These are phyloP conservation scores for Tineola bisselliella DNA, from an alignment of 2,888 invertebrate genomes.

Conservation along the genomic window DNA sequence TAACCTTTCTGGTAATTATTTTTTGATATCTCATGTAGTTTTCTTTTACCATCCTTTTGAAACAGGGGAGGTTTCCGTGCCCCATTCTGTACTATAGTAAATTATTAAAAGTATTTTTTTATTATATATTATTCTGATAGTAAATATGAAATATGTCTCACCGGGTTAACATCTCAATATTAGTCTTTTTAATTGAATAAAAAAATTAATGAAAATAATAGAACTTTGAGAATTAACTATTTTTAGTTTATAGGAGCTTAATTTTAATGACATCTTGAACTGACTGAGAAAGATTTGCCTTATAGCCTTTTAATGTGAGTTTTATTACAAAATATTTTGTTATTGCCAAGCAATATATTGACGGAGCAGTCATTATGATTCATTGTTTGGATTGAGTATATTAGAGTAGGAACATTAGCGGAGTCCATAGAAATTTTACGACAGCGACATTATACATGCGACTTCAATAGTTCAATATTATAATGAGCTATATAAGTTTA, in stretches of 20 bases:
- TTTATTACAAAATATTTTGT: constrained; percentile 10
- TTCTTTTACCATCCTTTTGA: too few relatives aligned
- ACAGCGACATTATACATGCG: background rate
- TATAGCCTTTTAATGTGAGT: background rate
- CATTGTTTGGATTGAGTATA: background rate
- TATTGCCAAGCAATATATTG: constrained; percentile 10
- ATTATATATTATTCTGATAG: too few relatives aligned
- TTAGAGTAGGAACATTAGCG: background rate
- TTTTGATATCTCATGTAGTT: too few relatives aligned
- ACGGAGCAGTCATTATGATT: background rate
- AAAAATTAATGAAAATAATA: background rate
- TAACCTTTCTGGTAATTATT: too few relatives aligned
- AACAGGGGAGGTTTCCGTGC: too few relatives aligned
- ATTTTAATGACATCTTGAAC: background rate
- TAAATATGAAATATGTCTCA: too few relatives aligned
- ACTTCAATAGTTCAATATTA: background rate
- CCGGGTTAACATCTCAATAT: too few relatives aligned
- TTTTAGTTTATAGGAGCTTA: background rate
- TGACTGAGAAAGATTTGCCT: background rate
- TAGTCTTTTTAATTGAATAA: too few relatives aligned
- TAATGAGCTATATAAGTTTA: background rate
- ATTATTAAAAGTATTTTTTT: too few relatives aligned
- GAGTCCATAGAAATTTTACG: constrained; percentile 1
- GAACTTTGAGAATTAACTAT: background rate
- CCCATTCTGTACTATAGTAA: too few relatives aligned